Evolutionary conservation across 2,113 vertebrate species (phyloP), one percentile per base, ranked within the genome.

Genomic region (Cryptomyrus ogoouensis): DNA sequence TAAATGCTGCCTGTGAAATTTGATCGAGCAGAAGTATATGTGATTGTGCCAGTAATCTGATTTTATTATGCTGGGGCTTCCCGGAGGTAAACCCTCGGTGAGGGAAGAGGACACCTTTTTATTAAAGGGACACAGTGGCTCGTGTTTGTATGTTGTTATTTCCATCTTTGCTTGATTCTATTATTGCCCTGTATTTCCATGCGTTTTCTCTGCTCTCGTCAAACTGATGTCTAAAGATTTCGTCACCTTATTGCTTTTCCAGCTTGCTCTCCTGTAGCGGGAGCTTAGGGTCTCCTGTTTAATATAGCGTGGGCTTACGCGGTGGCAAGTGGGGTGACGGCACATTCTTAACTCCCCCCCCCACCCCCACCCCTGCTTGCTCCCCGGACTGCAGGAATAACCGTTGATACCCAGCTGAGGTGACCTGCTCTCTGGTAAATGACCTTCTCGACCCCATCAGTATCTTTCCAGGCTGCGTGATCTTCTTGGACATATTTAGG

Each of bases 11-110:
- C 96, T 98, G 96, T 95, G 96, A 97, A 97, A 98, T 98, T 97
- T 97, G 97, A 97, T 98, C 97, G 97, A 98, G 97, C 97, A 96
- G 96, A 97, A 97, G 97, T 98, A 98, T 98, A 97, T 98, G 97
- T 97, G 97, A 98, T 97, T 97, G 96, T 96, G 95, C 96, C 97
- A 95, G 96, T 98, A 98, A 98, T 98, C 97, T 98, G 97, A 97
- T 98, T 98, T 97, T 98, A 98, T 98, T 97, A 98, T 98, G 97
- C 97, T 97, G 88, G 96, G 97, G 97, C 96, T 96, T 97, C 97
- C 97, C 97, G 91, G 95, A 96, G 97, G 97, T 97, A 97, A 97
- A 97, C 96, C 97, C 96, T 96, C 96, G 96, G 96, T 93, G 94
- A 96, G 95, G 95, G 93, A 94, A 96, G 96, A 95, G 97, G 93